phyloP scores from a whole-genome alignment of 2,797 vertebrate species.

The Capromys pilorides region DNA sequence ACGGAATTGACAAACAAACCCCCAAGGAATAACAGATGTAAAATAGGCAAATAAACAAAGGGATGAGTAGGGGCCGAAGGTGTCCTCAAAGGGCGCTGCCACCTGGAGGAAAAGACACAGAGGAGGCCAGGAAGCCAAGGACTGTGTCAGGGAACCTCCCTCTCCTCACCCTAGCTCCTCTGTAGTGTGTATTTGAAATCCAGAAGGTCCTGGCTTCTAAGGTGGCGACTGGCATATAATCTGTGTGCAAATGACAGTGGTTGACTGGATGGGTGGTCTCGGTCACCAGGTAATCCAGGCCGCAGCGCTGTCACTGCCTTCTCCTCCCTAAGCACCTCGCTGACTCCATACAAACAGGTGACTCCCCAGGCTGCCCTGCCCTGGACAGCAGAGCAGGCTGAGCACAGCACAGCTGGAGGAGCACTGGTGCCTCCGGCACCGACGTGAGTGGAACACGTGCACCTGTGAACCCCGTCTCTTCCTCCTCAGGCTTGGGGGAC shows the following conservation, averaged over 20 bases:
- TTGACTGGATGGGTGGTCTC: conserved; percentile 38
- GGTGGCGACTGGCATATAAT: not conserved
- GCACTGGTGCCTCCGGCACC: not conserved
- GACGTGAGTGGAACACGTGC: not conserved
- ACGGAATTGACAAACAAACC: not conserved
- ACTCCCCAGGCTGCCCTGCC: not conserved
- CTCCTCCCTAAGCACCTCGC: not conserved
- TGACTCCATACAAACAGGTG: not conserved
- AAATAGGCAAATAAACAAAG: not conserved
- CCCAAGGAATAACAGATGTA: not conserved
- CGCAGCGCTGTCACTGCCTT: conserved; percentile 8
- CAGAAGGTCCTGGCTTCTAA: not conserved
- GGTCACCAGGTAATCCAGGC: conserved; percentile 43
- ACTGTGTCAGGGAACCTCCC: not conserved
- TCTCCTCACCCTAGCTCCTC: not conserved
- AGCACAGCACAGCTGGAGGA: not conserved
- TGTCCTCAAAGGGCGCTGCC: not conserved
- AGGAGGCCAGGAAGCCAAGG: not conserved
- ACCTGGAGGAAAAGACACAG: not conserved
- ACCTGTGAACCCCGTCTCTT: not conserved
- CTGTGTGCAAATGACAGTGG: conserved; percentile 9
- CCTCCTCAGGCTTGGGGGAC: not conserved
- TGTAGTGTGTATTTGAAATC: not conserved
- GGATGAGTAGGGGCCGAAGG: not conserved
- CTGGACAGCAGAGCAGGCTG: not conserved